Evolutionary conservation across 2,888 invertebrate genomes (phyloP).

Genomic region (Andrena chrysosceles): DNA sequence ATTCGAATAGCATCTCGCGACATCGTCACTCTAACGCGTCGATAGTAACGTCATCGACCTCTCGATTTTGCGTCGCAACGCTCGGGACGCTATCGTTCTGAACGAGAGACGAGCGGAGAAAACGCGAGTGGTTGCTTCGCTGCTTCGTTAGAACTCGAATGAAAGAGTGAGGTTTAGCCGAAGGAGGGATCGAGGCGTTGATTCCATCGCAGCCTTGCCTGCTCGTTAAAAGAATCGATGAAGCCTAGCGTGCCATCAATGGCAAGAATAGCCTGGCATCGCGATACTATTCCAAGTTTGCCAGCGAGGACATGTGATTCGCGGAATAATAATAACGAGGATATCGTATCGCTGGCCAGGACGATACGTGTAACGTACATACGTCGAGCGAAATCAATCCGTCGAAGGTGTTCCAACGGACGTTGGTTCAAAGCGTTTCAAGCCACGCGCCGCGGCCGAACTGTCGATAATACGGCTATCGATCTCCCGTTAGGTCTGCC

Average conservation of each 20-base stretch:
- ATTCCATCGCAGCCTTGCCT: not conserved
- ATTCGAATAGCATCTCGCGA: slow-evolving; percentile 6
- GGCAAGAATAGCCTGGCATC: not conserved
- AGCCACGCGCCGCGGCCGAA: slow-evolving; percentile 41
- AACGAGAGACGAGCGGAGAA: not conserved
- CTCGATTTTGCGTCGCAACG: not conserved
- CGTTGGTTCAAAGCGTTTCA: slow-evolving; percentile 23
- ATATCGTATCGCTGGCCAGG: not conserved
- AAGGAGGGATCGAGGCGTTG: not conserved
- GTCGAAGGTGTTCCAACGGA: slow-evolving; percentile 19
- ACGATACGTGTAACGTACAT: slow-evolving; percentile 20
- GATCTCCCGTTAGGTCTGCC: slow-evolving; percentile 44
- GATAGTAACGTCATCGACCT: slow-evolving; percentile 42
- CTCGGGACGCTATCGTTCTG: slow-evolving; percentile 1
- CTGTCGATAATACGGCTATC: slow-evolving; percentile 66
- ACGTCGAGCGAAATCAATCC: slow-evolving; percentile 30
- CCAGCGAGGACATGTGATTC: slow-evolving; percentile 2
- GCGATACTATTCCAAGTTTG: slow-evolving; percentile 4
- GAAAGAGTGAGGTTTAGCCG: not conserved
- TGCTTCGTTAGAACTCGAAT: not conserved
- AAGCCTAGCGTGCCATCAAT: not conserved
- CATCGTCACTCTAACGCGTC: slow-evolving; percentile 11
- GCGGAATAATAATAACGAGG: not conserved
- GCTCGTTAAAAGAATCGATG: slow-evolving; percentile 16
- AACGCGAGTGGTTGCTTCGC: not conserved